These are phyloP conservation scores for Grammomys surdaster DNA, from an alignment of 2,113 vertebrate genomes.

Conservation along the genomic window DNA sequence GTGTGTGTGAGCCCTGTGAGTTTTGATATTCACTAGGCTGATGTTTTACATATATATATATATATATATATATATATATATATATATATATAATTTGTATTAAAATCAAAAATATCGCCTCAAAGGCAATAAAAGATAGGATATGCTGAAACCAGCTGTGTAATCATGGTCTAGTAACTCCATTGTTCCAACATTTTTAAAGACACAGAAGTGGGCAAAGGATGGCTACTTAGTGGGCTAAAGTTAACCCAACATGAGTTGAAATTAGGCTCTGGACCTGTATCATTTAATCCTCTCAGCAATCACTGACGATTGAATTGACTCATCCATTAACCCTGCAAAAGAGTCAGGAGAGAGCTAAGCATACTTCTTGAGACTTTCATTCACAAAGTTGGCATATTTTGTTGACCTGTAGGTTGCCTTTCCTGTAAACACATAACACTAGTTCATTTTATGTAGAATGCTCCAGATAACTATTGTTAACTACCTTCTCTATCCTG, in stretches of 20 bases:
- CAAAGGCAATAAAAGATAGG: background rate
- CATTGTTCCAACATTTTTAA: background rate
- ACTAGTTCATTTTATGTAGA: background rate
- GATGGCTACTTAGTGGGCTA: background rate
- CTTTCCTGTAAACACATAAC: slow-evolving; percentile 2
- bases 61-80: background rate
- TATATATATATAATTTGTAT: background rate
- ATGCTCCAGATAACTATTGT: background rate
- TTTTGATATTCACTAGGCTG: slow-evolving; percentile 35
- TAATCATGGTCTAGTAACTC: no score
- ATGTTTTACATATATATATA: background rate
- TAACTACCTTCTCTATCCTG: background rate
- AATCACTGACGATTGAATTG: background rate
- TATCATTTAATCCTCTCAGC: background rate
- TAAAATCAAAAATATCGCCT: background rate
- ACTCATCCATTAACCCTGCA: background rate
- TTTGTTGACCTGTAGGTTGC: background rate
- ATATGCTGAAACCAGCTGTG: no score
- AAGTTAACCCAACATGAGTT: background rate
- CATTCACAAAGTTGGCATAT: background rate
- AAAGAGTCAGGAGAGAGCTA: background rate
- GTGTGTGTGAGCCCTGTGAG: background rate
- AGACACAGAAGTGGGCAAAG: background rate
- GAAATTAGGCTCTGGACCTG: background rate
- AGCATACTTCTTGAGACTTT: background rate